These are phyloP conservation scores for Drosophila heteroneura DNA, from an alignment of 2,888 invertebrate genomes.

Conservation along the genomic window DNA sequence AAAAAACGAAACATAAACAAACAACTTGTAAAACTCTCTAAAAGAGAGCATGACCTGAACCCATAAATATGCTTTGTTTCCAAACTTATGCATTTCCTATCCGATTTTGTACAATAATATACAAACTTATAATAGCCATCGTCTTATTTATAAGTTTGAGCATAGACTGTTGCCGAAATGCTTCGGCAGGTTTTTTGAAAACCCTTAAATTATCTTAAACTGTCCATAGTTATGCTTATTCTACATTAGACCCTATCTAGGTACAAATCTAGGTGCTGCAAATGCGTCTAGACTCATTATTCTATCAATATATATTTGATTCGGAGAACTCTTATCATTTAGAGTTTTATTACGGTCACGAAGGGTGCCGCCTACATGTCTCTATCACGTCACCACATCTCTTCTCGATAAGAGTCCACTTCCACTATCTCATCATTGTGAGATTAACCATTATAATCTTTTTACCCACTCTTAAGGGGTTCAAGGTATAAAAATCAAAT, in stretches of 20 bases:
- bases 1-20: not conserved
- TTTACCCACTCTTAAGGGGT: too few relatives aligned
- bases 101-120: not conserved
- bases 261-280: not conserved
- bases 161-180: not conserved
- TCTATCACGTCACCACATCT: not conserved
- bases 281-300: not conserved
- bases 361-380: not conserved
- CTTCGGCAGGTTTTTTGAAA: not conserved
- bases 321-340: not conserved
- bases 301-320: not conserved
- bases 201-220: not conserved
- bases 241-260: not conserved
- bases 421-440: not conserved
- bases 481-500: too few relatives aligned
- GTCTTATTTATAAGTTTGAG: not conserved
- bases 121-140: not conserved
- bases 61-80: too few relatives aligned
- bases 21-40: not conserved
- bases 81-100: too few relatives aligned
- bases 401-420: not conserved
- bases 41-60: not conserved
- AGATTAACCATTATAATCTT: not conserved
- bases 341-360: not conserved
- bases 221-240: not conserved